phyloP scores from a whole-genome alignment of 2,888 invertebrate genomes.

The Emmelina monodactyla region DNA sequence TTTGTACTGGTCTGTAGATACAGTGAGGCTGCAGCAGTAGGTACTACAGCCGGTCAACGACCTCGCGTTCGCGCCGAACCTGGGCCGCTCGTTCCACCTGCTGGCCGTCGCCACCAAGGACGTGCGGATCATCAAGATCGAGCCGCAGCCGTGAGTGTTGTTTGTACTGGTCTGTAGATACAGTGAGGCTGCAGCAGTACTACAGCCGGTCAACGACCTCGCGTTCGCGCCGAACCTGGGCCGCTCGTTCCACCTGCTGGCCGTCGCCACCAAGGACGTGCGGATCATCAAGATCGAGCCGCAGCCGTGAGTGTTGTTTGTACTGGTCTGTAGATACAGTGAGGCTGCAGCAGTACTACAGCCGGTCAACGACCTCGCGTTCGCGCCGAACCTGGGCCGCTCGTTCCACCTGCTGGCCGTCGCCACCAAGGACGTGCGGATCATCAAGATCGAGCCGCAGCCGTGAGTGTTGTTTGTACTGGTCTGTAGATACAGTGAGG shows the following conservation, averaged over 20 bases:
- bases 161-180: too few species aligned
- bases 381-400: constrained; percentile 94
- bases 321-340: constrained; percentile 80
- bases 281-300: constrained; percentile 85
- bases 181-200: constrained; percentile 79
- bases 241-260: constrained; percentile 89
- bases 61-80: constrained; percentile 93
- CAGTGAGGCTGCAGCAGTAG: too few species aligned
- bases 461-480: too few species aligned
- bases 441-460: constrained; percentile 79
- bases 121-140: constrained; percentile 83
- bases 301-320: constrained; percentile 45
- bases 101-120: constrained; percentile 95
- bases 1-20: background rate
- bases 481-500: constrained; percentile 84
- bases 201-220: constrained; percentile 92
- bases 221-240: constrained; percentile 96
- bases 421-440: constrained; percentile 91
- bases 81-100: constrained; percentile 92
- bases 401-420: constrained; percentile 93
- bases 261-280: constrained; percentile 94
- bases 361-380: constrained; percentile 93
- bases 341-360: constrained; percentile 80
- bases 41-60: constrained; percentile 96
- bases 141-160: constrained; percentile 67